These are phyloP conservation scores for Leptogaster cylindrica DNA, from an alignment of 2,888 invertebrate species.

Conservation along the genomic window DNA sequence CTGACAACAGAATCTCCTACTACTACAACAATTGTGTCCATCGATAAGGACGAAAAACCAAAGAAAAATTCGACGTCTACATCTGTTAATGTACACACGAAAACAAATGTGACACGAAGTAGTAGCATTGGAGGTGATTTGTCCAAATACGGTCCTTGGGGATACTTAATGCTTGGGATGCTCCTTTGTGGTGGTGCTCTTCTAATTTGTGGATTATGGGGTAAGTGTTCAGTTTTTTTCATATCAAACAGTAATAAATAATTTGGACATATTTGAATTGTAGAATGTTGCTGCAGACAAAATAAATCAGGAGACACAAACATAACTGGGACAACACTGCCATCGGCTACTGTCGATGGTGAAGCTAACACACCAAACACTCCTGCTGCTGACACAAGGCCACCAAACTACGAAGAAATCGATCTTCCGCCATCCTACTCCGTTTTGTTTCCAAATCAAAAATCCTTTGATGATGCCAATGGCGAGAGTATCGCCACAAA, in stretches of 20 bases:
- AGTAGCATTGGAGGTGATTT: slow-evolving; percentile 65
- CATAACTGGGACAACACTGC: slow-evolving; percentile 42
- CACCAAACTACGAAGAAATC: slow-evolving; percentile 70
- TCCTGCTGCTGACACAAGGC: slow-evolving; percentile 54
- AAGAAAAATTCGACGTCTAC: neutral
- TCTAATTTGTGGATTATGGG: slow-evolving; percentile 75
- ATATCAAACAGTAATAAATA: neutral
- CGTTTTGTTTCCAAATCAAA: slow-evolving; percentile 68
- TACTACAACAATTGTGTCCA: slow-evolving; percentile 47
- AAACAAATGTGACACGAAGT: slow-evolving; percentile 26
- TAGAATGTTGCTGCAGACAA: slow-evolving; percentile 62
- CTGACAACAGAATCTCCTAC: slow-evolving; percentile 57
- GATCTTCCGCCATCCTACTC: slow-evolving; percentile 72
- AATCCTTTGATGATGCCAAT: slow-evolving; percentile 49
- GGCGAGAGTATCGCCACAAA: no score
- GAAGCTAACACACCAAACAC: slow-evolving; percentile 52
- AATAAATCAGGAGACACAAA: slow-evolving; percentile 55
- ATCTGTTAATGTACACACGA: slow-evolving; percentile 4
- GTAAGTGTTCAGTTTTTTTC: slow-evolving; percentile 52
- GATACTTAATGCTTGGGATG: slow-evolving; percentile 75
- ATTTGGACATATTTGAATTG: slow-evolving; percentile 32
- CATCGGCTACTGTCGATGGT: slow-evolving; percentile 34
- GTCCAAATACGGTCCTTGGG: slow-evolving; percentile 76
- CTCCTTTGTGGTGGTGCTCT: slow-evolving; percentile 73
- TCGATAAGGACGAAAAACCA: slow-evolving; percentile 15